Conservation (phyloP, 1,140 invertebrate genomes). For the Drosophila orena region DNA sequence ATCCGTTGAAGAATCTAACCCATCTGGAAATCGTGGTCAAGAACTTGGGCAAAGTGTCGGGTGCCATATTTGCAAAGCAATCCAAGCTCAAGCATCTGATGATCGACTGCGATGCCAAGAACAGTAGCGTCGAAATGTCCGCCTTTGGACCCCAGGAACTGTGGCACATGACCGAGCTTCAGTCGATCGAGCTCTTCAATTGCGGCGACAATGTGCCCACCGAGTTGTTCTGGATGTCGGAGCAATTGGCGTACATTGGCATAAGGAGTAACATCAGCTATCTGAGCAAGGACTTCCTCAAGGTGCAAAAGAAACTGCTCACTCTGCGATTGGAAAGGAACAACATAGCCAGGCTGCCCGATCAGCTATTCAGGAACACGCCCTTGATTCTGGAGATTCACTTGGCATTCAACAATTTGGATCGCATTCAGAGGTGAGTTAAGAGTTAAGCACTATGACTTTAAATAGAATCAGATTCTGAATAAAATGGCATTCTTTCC, state of each 20-base stretch:
- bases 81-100: constrained; percentile 43
- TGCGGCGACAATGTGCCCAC: constrained; percentile 69
- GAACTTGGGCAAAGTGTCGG: constrained; percentile 61
- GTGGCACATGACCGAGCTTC: constrained; percentile 66
- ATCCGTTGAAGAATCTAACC: constrained; percentile 46
- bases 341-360: constrained; percentile 63
- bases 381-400: constrained; percentile 59
- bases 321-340: constrained; percentile 56
- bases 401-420: constrained; percentile 65
- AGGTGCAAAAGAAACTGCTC: constrained; percentile 53
- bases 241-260: constrained; percentile 62
- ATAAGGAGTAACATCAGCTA: constrained; percentile 73
- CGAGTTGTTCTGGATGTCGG: constrained; percentile 69
- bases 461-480: no score
- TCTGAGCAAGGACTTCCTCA: constrained; percentile 60
- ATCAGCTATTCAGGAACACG: constrained; percentile 59
- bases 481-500: neutral
- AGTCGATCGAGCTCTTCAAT: constrained; percentile 62
- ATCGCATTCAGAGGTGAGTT: constrained; percentile 65
- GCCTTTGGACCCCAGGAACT: constrained; percentile 61
- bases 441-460: no score
- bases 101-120: constrained; percentile 65
- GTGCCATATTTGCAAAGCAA: constrained; percentile 64
- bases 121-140: constrained; percentile 71
- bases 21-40: constrained; percentile 54